Conservation (phyloP, 2,888 invertebrate species). For the Piscicola geometra region DNA sequence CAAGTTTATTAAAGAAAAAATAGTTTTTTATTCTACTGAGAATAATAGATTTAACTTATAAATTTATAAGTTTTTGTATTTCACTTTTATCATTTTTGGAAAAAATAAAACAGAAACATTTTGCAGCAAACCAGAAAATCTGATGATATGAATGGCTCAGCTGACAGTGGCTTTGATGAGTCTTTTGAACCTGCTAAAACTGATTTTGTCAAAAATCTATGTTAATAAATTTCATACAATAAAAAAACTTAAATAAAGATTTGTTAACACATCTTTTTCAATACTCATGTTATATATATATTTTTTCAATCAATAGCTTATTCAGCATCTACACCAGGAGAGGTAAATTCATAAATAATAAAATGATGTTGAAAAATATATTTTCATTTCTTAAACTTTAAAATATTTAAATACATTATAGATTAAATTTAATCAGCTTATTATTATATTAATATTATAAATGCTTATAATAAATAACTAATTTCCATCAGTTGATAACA, state of each 20-base stretch:
- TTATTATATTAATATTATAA: background rate
- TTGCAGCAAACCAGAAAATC: no score
- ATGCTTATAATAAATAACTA: background rate
- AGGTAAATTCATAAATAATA: background rate
- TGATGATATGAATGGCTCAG: no score
- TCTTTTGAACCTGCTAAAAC: slow-evolving; percentile 1
- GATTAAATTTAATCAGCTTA: no score
- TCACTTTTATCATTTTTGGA: background rate
- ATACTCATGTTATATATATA: no score
- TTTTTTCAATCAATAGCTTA: no score
- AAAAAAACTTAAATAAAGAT: no score
- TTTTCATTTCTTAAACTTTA: background rate
- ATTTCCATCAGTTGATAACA: slow-evolving; percentile 6
- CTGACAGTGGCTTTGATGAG: background rate
- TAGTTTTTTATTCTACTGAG: no score
- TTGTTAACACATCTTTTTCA: no score
- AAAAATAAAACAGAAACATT: background rate
- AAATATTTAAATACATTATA: no score
- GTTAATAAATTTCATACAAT: background rate
- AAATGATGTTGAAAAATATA: background rate
- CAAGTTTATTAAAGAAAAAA: no score
- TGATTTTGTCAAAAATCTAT: slow-evolving; percentile 3
- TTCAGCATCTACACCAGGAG: background rate
- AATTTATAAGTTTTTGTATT: background rate
- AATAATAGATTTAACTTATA: no score